Evolutionary conservation across 2,888 invertebrate genomes (phyloP).

Genomic region (Linnaemya tessellans): DNA sequence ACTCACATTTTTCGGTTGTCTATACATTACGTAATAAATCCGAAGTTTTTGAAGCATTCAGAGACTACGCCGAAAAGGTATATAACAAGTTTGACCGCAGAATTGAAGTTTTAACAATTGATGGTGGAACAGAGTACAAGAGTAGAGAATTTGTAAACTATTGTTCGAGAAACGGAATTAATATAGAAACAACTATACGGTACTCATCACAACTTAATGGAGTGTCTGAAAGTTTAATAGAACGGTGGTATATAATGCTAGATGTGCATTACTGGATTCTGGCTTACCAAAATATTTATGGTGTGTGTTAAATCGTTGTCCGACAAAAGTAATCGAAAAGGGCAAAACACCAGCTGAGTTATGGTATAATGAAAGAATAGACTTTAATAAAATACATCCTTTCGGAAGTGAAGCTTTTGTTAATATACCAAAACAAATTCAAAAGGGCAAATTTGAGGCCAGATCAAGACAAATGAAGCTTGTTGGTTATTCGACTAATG

Average conservation of each 20-base stretch:
- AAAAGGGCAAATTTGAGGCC: slow-evolving; percentile 34
- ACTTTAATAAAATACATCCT: slow-evolving; percentile 30
- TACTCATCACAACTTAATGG: slow-evolving; percentile 48
- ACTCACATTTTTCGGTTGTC: not conserved
- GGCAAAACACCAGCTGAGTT: slow-evolving; percentile 43
- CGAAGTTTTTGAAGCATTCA: slow-evolving; percentile 9
- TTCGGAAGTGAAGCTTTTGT: slow-evolving; percentile 30
- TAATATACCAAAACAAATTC: slow-evolving; percentile 41
- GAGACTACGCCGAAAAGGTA: slow-evolving; percentile 25
- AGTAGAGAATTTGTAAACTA: slow-evolving; percentile 24
- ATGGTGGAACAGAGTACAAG: slow-evolving; percentile 38
- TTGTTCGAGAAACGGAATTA: slow-evolving; percentile 28
- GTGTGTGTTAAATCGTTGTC: slow-evolving; percentile 27
- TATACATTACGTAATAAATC: not conserved
- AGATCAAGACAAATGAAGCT: not conserved
- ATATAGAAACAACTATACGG: slow-evolving; percentile 21
- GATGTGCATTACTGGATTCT: slow-evolving; percentile 39
- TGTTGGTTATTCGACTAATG: not conserved
- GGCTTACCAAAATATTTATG: slow-evolving; percentile 42
- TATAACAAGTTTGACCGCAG: slow-evolving; percentile 26
- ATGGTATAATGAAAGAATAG: slow-evolving; percentile 40
- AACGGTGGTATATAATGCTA: slow-evolving; percentile 24
- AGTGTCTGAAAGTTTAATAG: slow-evolving; percentile 43
- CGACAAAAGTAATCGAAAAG: slow-evolving; percentile 23
- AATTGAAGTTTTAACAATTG: slow-evolving; percentile 18